These are phyloP conservation scores for Geopemphigus sp. DNA, from an alignment of 1,140 invertebrate species.

Conservation along the genomic window DNA sequence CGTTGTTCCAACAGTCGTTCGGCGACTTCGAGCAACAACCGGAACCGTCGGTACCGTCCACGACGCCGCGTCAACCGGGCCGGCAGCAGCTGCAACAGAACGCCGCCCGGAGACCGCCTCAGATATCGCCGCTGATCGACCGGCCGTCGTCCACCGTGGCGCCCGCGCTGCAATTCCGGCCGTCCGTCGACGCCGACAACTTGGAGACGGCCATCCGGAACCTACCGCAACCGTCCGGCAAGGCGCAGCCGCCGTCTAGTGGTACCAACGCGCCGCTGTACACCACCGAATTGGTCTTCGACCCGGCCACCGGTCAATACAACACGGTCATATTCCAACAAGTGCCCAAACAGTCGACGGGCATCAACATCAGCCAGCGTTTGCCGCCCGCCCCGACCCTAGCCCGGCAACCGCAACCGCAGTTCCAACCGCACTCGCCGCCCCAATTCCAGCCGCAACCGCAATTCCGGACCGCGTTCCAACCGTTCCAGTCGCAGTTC, in stretches of 20 bases:
- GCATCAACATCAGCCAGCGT: slow-evolving; percentile 54
- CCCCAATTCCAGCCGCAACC: neutral
- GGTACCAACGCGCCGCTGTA: slow-evolving; percentile 61
- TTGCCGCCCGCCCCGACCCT: neutral
- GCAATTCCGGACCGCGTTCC: slow-evolving; percentile 23
- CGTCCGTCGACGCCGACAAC: slow-evolving; percentile 54
- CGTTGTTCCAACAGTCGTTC: slow-evolving; percentile 55
- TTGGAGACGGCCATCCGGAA: slow-evolving; percentile 56
- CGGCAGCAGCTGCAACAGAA: slow-evolving; percentile 59
- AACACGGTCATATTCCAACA: slow-evolving; percentile 75
- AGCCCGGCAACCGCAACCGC: slow-evolving; percentile 44
- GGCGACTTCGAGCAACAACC: slow-evolving; percentile 54
- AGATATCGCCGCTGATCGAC: slow-evolving; percentile 56
- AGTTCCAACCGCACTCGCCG: slow-evolving; percentile 51
- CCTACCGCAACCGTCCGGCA: slow-evolving; percentile 59
- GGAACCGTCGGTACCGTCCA: slow-evolving; percentile 59
- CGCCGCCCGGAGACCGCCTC: slow-evolving; percentile 31
- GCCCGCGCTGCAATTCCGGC: slow-evolving; percentile 55
- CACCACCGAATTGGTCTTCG: slow-evolving; percentile 73
- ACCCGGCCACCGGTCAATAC: slow-evolving; percentile 75
- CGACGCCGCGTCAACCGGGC: slow-evolving; percentile 65
- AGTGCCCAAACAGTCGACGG: slow-evolving; percentile 63
- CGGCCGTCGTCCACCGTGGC: slow-evolving; percentile 56
- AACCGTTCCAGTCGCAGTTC: slow-evolving; percentile 51
- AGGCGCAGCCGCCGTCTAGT: slow-evolving; percentile 54